A percentile compares a stretch with the other conserved stretches of the same genome.
phyloP scores from a whole-genome alignment of 2,888 invertebrate species.

The Calameuta filiformis region DNA sequence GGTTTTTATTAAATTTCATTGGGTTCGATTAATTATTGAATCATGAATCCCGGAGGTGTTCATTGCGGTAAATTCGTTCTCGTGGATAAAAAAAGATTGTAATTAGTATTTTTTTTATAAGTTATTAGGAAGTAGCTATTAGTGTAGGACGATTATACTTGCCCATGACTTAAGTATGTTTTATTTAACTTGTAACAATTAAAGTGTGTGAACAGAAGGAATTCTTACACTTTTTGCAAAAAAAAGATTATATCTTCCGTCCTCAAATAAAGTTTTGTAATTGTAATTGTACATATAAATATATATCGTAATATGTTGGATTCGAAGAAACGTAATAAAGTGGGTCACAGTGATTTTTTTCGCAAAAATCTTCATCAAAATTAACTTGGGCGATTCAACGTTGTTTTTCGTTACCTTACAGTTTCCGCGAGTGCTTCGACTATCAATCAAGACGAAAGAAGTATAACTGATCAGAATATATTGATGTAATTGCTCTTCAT shows the following conservation, averaged over 20 bases:
- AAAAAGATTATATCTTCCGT: not conserved
- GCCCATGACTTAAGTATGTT: constrained; percentile 61
- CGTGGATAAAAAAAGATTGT: constrained; percentile 44
- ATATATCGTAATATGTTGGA: not conserved
- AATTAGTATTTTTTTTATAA: constrained; percentile 47
- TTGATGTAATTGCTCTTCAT: no score
- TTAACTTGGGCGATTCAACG: no score
- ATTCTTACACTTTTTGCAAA: not conserved
- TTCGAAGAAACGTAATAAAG: no score
- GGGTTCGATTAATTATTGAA: no score
- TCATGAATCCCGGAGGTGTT: no score
- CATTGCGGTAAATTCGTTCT: constrained; percentile 32
- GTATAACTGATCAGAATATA: no score
- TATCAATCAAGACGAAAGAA: no score
- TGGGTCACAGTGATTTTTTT: no score
- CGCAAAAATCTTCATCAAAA: no score
- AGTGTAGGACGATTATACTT: constrained; percentile 61
- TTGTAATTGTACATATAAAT: constrained; percentile 5
- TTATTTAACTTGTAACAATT: constrained; percentile 52
- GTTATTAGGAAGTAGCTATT: constrained; percentile 49
- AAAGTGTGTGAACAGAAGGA: not conserved
- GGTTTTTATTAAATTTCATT: no score
- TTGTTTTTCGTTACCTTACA: no score
- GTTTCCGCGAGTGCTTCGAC: no score
- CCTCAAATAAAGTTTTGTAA: constrained; percentile 1